Percentiles rank a stretch among this genome's conserved stretches.
Evolutionary conservation across 2,113 vertebrate species (phyloP).

Genomic region (Hydropotes inermis): DNA sequence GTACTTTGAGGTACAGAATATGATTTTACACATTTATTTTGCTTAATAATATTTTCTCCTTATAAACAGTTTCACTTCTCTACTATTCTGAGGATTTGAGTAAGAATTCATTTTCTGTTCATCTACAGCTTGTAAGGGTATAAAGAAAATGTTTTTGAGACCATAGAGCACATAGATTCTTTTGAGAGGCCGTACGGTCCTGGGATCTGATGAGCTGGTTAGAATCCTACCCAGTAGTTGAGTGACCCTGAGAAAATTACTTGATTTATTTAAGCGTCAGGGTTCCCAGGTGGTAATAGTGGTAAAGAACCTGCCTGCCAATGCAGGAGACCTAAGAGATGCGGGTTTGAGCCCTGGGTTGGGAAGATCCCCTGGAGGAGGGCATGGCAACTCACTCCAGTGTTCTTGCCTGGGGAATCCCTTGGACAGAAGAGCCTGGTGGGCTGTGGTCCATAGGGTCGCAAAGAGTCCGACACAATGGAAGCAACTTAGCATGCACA

Average conservation of each 20-base stretch:
- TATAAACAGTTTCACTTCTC: neutral
- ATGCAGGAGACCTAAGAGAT: neutral
- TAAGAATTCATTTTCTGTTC: neutral
- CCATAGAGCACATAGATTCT: neutral
- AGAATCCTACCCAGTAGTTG: neutral
- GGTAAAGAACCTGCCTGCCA: neutral
- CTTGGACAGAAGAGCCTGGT: neutral
- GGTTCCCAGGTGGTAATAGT: neutral
- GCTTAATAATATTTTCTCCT: neutral
- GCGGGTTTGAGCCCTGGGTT: neutral
- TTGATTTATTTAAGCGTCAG: neutral
- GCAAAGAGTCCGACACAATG: neutral
- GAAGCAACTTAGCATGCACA: neutral
- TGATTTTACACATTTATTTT: neutral
- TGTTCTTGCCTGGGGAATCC: neutral
- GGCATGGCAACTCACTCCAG: neutral
- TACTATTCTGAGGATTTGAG: neutral
- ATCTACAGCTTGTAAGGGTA: neutral
- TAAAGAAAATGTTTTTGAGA: neutral
- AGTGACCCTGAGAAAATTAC: neutral
- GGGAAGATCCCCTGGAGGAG: neutral
- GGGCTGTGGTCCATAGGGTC: neutral
- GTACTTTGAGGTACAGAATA: neutral
- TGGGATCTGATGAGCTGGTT: neutral
- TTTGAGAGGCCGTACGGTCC: neutral